Percentiles rank a stretch among this genome's conserved stretches.
These are phyloP conservation scores for Drosophila bunnanda DNA, from an alignment of 2,888 invertebrate genomes.

Conservation along the genomic window DNA sequence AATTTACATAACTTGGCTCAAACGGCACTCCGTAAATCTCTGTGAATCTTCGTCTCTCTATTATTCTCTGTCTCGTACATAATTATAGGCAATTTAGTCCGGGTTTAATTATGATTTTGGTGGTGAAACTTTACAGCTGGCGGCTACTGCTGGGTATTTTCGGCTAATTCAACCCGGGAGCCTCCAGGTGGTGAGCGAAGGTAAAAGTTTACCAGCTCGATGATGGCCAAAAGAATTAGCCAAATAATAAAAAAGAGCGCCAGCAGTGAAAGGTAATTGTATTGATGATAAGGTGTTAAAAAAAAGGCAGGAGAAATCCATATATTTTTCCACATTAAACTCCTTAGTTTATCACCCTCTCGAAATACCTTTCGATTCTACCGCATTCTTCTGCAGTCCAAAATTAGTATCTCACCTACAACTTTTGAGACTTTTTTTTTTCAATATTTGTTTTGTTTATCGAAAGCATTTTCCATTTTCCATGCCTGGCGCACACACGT, in stretches of 20 bases:
- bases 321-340: slow-evolving; percentile 13
- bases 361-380: slow-evolving; percentile 10
- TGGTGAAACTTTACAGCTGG: slow-evolving; percentile 64
- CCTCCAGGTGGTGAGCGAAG: slow-evolving; percentile 26
- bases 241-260: slow-evolving; percentile 23
- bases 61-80: slow-evolving; percentile 44
- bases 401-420: slow-evolving; percentile 33
- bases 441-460: slow-evolving; percentile 55
- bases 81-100: slow-evolving; percentile 67
- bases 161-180: slow-evolving; percentile 39
- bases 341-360: slow-evolving; percentile 19
- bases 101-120: slow-evolving; percentile 58
- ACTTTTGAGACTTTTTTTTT: slow-evolving; percentile 37
- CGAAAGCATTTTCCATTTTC: slow-evolving; percentile 44
- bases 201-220: slow-evolving; percentile 32
- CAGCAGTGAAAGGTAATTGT: slow-evolving; percentile 45
- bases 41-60: slow-evolving; percentile 26
- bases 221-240: slow-evolving; percentile 32
- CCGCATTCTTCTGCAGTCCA: slow-evolving; percentile 9
- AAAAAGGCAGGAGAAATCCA: not conserved
- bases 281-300: slow-evolving; percentile 13
- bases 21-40: slow-evolving; percentile 27
- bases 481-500: slow-evolving; percentile 23
- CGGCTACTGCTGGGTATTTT: slow-evolving; percentile 18
- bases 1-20: slow-evolving; percentile 34